phyloP scores from a whole-genome alignment of 2,113 vertebrate genomes.

The Tenebrosternarchus preto region DNA sequence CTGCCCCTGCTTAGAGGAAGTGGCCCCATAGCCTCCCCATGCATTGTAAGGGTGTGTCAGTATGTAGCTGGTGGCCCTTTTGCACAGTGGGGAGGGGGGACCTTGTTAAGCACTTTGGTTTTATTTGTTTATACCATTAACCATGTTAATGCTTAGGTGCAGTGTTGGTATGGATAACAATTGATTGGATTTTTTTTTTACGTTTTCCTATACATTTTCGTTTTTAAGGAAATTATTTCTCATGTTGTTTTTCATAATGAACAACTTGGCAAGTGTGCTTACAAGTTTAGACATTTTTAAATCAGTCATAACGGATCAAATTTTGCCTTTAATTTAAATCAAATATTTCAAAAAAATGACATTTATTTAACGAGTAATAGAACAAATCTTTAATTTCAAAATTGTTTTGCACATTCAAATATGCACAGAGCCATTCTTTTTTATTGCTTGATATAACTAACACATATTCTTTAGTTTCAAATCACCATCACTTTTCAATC shows the following conservation, averaged over 20 bases:
- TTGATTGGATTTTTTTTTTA: background rate
- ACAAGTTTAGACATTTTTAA: no score
- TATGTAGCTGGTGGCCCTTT: background rate
- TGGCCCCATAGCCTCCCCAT: background rate
- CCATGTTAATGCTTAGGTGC: background rate
- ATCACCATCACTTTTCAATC: no score
- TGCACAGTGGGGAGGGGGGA: background rate
- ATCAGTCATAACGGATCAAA: background rate
- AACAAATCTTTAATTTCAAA: background rate
- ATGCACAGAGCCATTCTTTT: conserved; percentile 19
- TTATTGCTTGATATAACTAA: background rate
- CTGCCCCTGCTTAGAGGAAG: conserved; percentile 15
- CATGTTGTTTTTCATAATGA: background rate
- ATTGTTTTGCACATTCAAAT: conserved; percentile 13
- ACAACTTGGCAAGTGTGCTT: background rate
- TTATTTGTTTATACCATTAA: conserved; percentile 6
- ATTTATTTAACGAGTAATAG: background rate
- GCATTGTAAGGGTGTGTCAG: background rate
- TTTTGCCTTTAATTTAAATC: background rate
- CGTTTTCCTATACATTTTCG: background rate
- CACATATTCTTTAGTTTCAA: background rate
- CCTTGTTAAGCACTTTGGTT: background rate
- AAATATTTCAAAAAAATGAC: conserved; percentile 12
- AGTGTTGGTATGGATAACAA: background rate
- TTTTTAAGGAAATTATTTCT: background rate